Conservation (phyloP, 2,888 invertebrate species). For the Nysson spinosus region DNA sequence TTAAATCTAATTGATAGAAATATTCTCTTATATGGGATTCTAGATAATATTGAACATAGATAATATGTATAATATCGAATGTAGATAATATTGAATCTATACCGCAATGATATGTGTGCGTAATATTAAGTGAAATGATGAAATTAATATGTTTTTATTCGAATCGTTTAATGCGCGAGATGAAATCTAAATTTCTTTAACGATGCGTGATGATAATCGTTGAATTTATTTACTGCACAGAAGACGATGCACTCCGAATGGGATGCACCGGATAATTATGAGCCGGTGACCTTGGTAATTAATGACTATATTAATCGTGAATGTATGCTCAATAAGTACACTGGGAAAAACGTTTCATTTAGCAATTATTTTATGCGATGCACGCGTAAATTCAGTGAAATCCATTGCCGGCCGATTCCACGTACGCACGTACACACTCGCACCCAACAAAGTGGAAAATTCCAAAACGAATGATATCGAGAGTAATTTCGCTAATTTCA, state of each 20-base stretch:
- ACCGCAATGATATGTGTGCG: too few species aligned
- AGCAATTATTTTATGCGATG: conserved; percentile 61
- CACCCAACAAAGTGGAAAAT: conserved; percentile 45
- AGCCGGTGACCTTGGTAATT: conserved; percentile 59
- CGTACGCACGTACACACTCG: conserved; percentile 9
- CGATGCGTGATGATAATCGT: conserved; percentile 44
- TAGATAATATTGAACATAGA: too few species aligned
- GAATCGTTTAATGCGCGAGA: too few species aligned
- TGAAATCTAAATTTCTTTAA: conserved; percentile 5
- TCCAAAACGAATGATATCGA: conserved; percentile 38
- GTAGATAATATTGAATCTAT: too few species aligned
- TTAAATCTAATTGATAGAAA: too few species aligned
- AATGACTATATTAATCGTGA: conserved; percentile 61
- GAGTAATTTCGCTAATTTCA: conserved; percentile 41
- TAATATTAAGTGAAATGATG: too few species aligned
- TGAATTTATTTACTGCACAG: conserved; percentile 31
- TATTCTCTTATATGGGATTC: too few species aligned
- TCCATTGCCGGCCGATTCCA: conserved; percentile 26
- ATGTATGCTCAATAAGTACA: conserved; percentile 61
- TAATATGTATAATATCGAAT: too few species aligned
- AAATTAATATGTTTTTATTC: too few species aligned
- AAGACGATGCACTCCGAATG: conserved; percentile 39
- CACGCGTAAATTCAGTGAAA: conserved; percentile 46
- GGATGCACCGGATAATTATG: conserved; percentile 45
- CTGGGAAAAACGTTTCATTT: conserved; percentile 61